Evolutionary conservation across 2,113 vertebrate species (phyloP), one percentile per base, ranked within the genome.

Genomic region (Nibea coibor): DNA sequence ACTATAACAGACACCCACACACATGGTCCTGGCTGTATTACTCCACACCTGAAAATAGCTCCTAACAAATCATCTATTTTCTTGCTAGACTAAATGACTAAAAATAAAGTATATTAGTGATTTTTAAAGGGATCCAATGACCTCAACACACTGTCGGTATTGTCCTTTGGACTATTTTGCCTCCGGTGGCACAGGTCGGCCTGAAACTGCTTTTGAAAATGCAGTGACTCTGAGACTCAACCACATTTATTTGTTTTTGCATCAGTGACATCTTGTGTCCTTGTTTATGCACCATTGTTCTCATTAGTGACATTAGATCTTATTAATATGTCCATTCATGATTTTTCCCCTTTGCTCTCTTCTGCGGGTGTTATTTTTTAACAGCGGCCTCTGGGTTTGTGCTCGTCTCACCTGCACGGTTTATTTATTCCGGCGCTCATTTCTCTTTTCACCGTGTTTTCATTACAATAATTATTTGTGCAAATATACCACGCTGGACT

Each of bases 401-500:
- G n/a, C 8, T 54, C 10, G 35, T 64, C 10, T 76, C 54, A 57
- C n/a, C 20, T 70, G 14, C 73, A 50, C 26, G 58, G 11, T 51
- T 76, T 48, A 45, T 70, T 83, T 66, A 62, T 84, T 80, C 17
- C 22, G 58, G 11, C n/a, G 54, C 8, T 39, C 57, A 31, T 74
- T 65, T 74, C 5, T 50, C 48, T 28, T 42, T 66, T 28, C 31
- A 67, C 10, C 22, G 47, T 50, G 17, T 50, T 50, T 67, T 57
- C 48, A 73, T 66, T 43, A 17, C 9, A 24, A 57, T 62, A 79
- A 63, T 76, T 43, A 77, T 86, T 67, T 69, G 16, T 81, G 62
- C 35, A 91, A 82, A 82, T 67, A 84, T n/a, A 31, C 61, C 43
- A 42, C 24, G 62, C 15, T 1, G 75, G 57, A 75, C 43, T 57